Base-by-base conservation (phyloP, 2,113 vertebrate genomes). In the Sturnira hondurensis region DNA sequence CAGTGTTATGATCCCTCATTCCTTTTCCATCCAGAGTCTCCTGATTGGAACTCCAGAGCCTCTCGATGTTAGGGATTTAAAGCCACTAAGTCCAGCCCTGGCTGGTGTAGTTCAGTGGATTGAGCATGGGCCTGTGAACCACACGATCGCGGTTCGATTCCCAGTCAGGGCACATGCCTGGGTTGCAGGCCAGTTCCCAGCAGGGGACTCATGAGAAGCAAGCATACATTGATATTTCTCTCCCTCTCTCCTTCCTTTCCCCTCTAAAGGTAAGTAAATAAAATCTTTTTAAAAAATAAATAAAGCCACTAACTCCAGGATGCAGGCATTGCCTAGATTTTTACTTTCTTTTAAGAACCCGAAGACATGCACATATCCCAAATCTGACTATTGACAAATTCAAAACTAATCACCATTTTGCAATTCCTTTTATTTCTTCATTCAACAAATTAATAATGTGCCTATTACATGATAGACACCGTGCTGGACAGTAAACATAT, bases 351-450 rank as follows among this genome's bases (percentile, higher is more conserved):
- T 61, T 45, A 78, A 87, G 28, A 4, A 52, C 5, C 26, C 56
- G 41, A 63, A 63, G 4, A 6, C 41, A 83, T 31, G 36, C 5
- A 76, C 13, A 56, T 4, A 47, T 52, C 28, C 3, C 24, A 88
- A 84, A 67, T 81, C 31, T 91, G 17, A 92, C 38, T 38, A 74
- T 90, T 87, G 54, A 84, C 28, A 95, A 71, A 43, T 68, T 95
- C 47, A 87, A 92, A 43, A 12, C 2, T 83, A 90, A 94, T 91
- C 58, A 38, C 28, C 10, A 31, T 26, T 71, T 90, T 52, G 11
- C 8, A 88, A 67, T 87, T 71, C 5, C 7, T 85, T 63, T 82
- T 83, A 54, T 86, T 80, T n/a, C 19, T 90, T 84, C 65, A 76
- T 17, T 91, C 58, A 70, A 24, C 36, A 92, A 45, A 58, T 58